A percentile compares a stretch with the other conserved stretches of the same genome.
phyloP scores from a whole-genome alignment of 2,888 invertebrate genomes.

The Andrena hattorfiana region DNA sequence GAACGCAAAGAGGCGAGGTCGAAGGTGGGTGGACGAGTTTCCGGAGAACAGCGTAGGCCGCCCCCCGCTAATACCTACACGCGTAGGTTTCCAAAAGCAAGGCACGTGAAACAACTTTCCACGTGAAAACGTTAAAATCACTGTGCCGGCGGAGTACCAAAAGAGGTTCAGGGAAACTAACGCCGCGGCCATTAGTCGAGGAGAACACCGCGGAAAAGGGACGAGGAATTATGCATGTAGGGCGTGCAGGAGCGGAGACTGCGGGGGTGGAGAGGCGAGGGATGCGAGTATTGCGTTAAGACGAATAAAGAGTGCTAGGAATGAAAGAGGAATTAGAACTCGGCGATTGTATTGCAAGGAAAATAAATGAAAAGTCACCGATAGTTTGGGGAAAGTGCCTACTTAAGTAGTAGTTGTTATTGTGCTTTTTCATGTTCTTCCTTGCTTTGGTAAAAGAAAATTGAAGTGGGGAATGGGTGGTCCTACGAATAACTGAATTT shows the following conservation, averaged over 20 bases:
- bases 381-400: too few species aligned
- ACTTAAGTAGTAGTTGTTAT: too few species aligned
- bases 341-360: too few species aligned
- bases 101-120: slow-evolving; percentile 65
- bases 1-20: slow-evolving; percentile 80
- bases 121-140: slow-evolving; percentile 50
- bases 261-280: slow-evolving; percentile 36
- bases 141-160: slow-evolving; percentile 1
- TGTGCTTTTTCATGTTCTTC: too few species aligned
- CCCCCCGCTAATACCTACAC: slow-evolving; percentile 57
- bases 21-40: slow-evolving; percentile 84
- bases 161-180: not conserved
- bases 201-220: not conserved
- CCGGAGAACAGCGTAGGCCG: slow-evolving; percentile 78
- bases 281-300: too few species aligned
- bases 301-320: too few species aligned
- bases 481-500: too few species aligned
- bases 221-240: not conserved
- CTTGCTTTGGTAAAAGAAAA: too few species aligned
- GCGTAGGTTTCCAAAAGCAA: slow-evolving; percentile 69
- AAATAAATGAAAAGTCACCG: too few species aligned
- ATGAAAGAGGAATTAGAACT: too few species aligned
- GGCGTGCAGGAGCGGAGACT: not conserved
- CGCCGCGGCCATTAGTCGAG: not conserved
- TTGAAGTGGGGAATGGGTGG: too few species aligned